Percentiles rank a stretch among this genome's conserved stretches.
Evolutionary conservation across 2,888 invertebrate species (phyloP).

Genomic region (Tridacna gigas): DNA sequence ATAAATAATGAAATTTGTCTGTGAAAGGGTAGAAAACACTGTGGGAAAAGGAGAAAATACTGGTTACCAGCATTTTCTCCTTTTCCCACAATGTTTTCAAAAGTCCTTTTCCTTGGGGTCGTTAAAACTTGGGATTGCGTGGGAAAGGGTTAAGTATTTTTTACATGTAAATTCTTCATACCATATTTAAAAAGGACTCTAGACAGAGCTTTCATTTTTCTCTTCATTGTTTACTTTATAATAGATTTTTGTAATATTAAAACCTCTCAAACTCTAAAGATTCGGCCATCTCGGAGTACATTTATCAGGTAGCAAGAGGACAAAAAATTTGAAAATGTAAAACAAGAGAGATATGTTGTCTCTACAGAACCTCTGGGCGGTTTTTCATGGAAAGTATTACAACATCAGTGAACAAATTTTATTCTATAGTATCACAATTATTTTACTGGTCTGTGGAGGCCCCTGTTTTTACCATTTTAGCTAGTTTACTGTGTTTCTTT

Average conservation of each 20-base stretch:
- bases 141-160: background rate
- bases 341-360: no score
- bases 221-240: no score
- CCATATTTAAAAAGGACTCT: no score
- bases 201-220: no score
- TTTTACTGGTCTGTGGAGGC: constrained; percentile 71
- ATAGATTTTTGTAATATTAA: no score
- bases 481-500: no score
- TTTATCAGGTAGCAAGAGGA: no score
- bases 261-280: no score
- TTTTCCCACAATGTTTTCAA: background rate
- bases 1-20: background rate
- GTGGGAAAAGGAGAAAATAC: background rate
- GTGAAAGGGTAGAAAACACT: background rate
- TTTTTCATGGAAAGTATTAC: constrained; percentile 2
- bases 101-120: background rate
- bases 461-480: background rate
- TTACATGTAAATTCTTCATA: no score
- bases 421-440: constrained; percentile 73
- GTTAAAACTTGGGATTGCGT: background rate
- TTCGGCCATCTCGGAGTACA: no score
- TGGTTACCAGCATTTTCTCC: no score
- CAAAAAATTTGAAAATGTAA: no score
- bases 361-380: background rate
- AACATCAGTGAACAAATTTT: constrained; percentile 15